phyloP scores from a whole-genome alignment of 2,113 vertebrate genomes.

The Hylia prasina region DNA sequence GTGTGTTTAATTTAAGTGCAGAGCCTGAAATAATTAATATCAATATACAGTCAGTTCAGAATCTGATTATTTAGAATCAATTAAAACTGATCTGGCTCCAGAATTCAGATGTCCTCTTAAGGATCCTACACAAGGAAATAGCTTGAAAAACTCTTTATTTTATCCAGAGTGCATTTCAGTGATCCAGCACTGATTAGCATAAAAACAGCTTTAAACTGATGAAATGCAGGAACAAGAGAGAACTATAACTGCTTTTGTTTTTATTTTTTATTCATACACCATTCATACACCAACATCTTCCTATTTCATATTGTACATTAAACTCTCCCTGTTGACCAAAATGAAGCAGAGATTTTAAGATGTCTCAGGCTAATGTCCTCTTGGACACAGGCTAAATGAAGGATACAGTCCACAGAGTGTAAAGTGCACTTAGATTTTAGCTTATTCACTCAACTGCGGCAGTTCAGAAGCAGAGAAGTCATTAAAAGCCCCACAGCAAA shows the following conservation, averaged over 20 bases:
- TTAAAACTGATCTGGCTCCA: not conserved
- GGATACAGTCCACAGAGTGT: not conserved
- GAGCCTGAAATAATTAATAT: not conserved
- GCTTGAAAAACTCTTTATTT: not conserved
- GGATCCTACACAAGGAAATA: not conserved
- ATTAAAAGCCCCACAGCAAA: slow-evolving; percentile 28
- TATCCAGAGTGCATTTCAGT: not conserved
- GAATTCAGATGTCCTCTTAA: not conserved
- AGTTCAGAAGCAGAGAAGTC: slow-evolving; percentile 6
- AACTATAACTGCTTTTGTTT: not conserved
- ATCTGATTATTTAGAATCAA: not conserved
- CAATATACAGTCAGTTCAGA: not conserved
- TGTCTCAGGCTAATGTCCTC: not conserved
- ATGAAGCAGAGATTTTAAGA: not conserved
- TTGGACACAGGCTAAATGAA: not conserved
- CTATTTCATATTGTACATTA: not conserved
- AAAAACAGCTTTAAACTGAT: not conserved
- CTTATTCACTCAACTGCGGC: not conserved
- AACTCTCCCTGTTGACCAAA: not conserved
- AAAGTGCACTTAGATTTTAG: slow-evolving; percentile 29
- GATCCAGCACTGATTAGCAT: not conserved
- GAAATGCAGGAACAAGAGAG: not conserved
- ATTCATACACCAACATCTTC: not conserved
- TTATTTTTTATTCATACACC: not conserved
- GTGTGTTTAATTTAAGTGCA: not conserved